A percentile compares a stretch with the other conserved stretches of the same genome.
Conservation (phyloP, 2,888 invertebrate species). For the Synergus itoensis region DNA sequence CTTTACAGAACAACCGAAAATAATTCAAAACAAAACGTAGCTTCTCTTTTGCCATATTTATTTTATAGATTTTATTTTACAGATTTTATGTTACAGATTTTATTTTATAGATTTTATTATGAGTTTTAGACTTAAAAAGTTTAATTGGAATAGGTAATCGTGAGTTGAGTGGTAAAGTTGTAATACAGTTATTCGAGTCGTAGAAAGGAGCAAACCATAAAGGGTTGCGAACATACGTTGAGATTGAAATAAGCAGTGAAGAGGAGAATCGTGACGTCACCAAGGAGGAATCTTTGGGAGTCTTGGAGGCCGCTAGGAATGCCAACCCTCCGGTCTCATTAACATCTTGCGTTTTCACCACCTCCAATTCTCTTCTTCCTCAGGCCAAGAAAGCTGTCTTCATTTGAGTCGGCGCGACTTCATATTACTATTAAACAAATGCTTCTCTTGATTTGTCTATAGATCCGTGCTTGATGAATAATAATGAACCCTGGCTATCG, state of each 20-base stretch:
- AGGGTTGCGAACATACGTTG: conserved; percentile 57
- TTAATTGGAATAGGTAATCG: conserved; percentile 7
- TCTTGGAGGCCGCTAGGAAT: conserved; percentile 75
- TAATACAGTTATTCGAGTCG: conserved; percentile 32
- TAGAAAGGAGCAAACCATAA: conserved; percentile 21
- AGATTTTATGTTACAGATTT: neutral
- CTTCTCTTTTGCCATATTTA: neutral
- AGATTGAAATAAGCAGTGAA: conserved; percentile 67
- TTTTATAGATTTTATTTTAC: neutral
- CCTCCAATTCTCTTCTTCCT: conserved; percentile 63
- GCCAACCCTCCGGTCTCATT: conserved; percentile 77
- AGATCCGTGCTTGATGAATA: neutral
- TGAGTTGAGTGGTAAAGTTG: neutral
- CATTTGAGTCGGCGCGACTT: conserved; percentile 59
- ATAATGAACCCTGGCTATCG: neutral
- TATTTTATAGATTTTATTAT: neutral
- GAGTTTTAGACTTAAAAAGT: neutral
- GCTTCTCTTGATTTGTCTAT: neutral
- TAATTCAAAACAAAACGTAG: neutral
- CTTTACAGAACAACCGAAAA: neutral
- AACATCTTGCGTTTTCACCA: conserved; percentile 76
- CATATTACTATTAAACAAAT: conserved; percentile 56
- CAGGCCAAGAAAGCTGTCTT: conserved; percentile 66
- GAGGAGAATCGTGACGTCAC: conserved; percentile 59
- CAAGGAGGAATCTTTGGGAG: conserved; percentile 74